phyloP scores from a whole-genome alignment of 2,888 invertebrate species.

The Pycnomerus fuliginosus region DNA sequence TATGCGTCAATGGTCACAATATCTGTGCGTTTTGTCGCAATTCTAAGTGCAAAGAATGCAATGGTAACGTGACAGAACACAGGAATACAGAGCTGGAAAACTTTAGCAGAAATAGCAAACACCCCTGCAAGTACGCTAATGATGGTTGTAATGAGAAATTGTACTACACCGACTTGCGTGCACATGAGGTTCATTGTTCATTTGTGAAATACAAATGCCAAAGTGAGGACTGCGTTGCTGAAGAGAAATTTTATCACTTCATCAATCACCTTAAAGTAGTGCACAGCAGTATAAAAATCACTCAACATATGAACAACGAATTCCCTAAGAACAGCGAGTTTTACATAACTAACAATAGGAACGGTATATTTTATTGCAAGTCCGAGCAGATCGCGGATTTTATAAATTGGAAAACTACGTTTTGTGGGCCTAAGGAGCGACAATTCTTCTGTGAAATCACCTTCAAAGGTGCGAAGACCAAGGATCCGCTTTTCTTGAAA shows the following conservation, averaged over 20 bases:
- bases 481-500: slow-evolving; percentile 12
- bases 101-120: slow-evolving; percentile 29
- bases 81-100: slow-evolving; percentile 36
- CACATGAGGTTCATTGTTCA: slow-evolving; percentile 35
- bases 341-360: slow-evolving; percentile 33
- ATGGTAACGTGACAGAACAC: slow-evolving; percentile 28
- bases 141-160: slow-evolving; percentile 37
- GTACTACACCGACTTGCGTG: slow-evolving; percentile 29
- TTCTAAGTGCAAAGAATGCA: slow-evolving; percentile 32
- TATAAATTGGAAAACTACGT: slow-evolving; percentile 5
- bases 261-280: slow-evolving; percentile 36
- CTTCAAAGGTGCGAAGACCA: slow-evolving; percentile 11
- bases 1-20: slow-evolving; percentile 36
- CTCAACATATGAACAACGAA: slow-evolving; percentile 26
- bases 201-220: slow-evolving; percentile 40
- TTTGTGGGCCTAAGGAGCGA: slow-evolving; percentile 11
- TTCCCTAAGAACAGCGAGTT: slow-evolving; percentile 39
- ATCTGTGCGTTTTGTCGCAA: slow-evolving; percentile 34
- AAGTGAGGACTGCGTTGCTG: slow-evolving; percentile 30
- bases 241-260: slow-evolving; percentile 31
- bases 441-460: slow-evolving; percentile 10
- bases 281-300: slow-evolving; percentile 37
- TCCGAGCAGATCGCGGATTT: slow-evolving; percentile 26
- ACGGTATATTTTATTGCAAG: slow-evolving; percentile 39
- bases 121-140: slow-evolving; percentile 34